Base-by-base conservation (phyloP, 2,888 invertebrate genomes). In the Octonoba sinensis region DNA sequence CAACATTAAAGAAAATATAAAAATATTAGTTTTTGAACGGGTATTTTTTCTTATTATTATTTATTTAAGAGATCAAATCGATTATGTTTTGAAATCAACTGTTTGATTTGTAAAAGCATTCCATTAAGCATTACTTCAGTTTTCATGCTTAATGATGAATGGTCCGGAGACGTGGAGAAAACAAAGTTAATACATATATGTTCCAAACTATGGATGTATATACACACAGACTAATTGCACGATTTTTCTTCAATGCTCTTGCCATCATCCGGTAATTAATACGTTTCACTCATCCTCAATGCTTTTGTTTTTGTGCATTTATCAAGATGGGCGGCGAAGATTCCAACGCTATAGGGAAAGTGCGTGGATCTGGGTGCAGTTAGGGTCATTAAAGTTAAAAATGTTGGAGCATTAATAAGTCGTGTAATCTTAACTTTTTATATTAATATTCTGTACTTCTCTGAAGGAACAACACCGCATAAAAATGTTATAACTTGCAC, bases 221-320 rank as follows among this genome's bases (percentile, higher is more conserved):
- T 24, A 66, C 59, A 65, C 46, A 69, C 49, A 49, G 57, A 47
- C 62, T 77, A 77, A 77, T 77, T 70, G 65, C 71, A 57, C 57
- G 62, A 64, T 71, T 71, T 65, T 65, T 65, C 77, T 77, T 73
- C 24, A n/a, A 4, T 62, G 16, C 56, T 12, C 51, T 64, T 70
- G 77, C 67, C 75, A 69, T 46, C 51, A 16, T 22, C 56, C n/a
- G 54, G 71, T 77, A 77, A 77, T 77, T 77, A 77, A 77, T 77
- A 57, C 57, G 66, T n/a, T 46, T 22, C 49, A 65, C 56, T 66
- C 57, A 18, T 27, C 51, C 57, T 49, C 20, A 49, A 22, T 49
- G 44, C 47, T 56, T 70, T 69, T 64, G 64, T 71, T 71, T 76
- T 64, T 56, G 20, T 3, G 67, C 62, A 76, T 76, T 70, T 64